Evolutionary conservation across 2,888 invertebrate genomes (phyloP).

Genomic region (Dermolepida albohirtum): DNA sequence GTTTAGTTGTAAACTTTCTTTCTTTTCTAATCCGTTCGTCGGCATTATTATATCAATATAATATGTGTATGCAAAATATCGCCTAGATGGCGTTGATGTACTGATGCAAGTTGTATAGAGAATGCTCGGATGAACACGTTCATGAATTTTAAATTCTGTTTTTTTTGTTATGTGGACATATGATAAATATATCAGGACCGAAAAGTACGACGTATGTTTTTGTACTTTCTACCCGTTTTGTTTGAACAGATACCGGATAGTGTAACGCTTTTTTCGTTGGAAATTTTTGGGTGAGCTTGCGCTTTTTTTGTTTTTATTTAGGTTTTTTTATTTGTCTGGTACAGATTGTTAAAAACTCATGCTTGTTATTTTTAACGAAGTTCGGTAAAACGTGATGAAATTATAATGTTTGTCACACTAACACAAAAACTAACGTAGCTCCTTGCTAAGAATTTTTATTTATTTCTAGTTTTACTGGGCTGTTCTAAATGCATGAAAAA

Average conservation of each 20-base stretch:
- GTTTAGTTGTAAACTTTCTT: not conserved
- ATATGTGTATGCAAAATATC: not conserved
- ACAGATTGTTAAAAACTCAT: too few relatives aligned
- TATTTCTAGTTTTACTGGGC: too few relatives aligned
- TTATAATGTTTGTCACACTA: too few relatives aligned
- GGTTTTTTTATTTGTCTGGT: too few relatives aligned
- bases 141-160: constrained; percentile 22
- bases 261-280: too few relatives aligned
- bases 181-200: constrained; percentile 13
- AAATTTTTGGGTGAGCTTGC: too few relatives aligned
- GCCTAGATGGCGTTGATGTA: constrained; percentile 9
- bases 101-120: not conserved
- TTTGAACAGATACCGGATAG: not conserved
- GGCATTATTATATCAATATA: constrained; percentile 4
- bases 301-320: too few relatives aligned
- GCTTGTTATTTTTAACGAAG: too few relatives aligned
- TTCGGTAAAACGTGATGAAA: too few relatives aligned
- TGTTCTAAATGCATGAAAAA: too few relatives aligned
- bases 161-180: constrained; percentile 9
- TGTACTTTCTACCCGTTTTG: constrained; percentile 5
- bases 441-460: too few relatives aligned
- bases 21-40: not conserved
- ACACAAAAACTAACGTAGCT: too few relatives aligned
- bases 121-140: not conserved
- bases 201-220: not conserved